Evolutionary conservation across 64 coral and sea anemone species (phyloP).

Genomic region (Stichodactyla helianthus): DNA sequence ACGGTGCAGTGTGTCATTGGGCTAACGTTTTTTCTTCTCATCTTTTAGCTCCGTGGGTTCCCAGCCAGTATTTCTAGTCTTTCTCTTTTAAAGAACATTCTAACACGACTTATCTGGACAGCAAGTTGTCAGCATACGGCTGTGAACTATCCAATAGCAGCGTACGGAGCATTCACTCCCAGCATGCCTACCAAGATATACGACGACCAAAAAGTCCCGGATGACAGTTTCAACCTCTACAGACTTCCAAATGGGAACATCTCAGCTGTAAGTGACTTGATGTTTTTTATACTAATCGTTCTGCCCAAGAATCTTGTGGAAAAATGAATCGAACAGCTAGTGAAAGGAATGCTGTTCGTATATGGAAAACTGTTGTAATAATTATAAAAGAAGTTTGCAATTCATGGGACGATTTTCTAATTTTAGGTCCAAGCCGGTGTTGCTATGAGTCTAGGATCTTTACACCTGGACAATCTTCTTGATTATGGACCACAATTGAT

Average conservation of each 20-base stretch:
- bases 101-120: constrained; percentile 74
- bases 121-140: constrained; percentile 63
- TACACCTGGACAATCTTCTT: constrained; percentile 44
- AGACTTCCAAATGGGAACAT: constrained; percentile 62
- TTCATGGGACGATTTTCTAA: not conserved
- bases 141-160: constrained; percentile 78
- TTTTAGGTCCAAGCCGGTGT: constrained; percentile 53
- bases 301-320: no score
- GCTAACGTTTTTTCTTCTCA: not conserved
- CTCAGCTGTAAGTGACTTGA: constrained; percentile 62
- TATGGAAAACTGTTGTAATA: no score
- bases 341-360: no score
- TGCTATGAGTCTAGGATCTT: constrained; percentile 54
- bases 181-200: constrained; percentile 90
- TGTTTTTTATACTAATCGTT: not conserved
- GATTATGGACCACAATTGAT: constrained; percentile 37
- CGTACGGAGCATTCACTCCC: constrained; percentile 77
- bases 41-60: constrained; percentile 66
- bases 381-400: no score
- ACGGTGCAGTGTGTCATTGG: no score
- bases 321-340: no score
- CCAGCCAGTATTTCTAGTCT: constrained; percentile 41
- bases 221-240: constrained; percentile 38
- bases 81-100: constrained; percentile 20
- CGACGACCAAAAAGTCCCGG: constrained; percentile 54